These are phyloP conservation scores for Lepidurus couesii DNA, from an alignment of 1,140 invertebrate genomes.

Conservation along the genomic window DNA sequence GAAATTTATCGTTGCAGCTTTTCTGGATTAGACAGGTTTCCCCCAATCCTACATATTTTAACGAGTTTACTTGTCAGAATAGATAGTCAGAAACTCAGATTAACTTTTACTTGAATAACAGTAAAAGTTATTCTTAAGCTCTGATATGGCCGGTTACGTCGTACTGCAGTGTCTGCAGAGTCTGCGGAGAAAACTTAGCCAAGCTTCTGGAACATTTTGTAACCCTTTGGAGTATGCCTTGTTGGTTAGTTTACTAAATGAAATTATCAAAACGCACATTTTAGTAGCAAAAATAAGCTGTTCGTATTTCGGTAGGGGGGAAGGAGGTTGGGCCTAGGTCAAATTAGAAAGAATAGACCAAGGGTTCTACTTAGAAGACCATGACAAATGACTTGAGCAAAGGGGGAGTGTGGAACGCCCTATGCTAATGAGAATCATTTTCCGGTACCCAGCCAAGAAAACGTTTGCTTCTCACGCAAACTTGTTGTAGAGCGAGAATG, in stretches of 20 bases:
- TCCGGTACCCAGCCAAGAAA: conserved; percentile 20
- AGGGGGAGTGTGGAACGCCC: conserved; percentile 15
- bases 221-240: no score
- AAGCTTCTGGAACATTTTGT: no score
- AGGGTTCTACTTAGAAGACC: not conserved
- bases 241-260: not conserved
- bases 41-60: no score
- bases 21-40: no score
- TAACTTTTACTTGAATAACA: no score
- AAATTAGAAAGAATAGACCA: not conserved
- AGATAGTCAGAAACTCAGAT: no score
- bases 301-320: not conserved
- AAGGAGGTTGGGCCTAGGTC: not conserved
- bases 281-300: not conserved
- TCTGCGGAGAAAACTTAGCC: no score
- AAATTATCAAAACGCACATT: not conserved
- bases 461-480: conserved; percentile 21
- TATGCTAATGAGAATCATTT: conserved; percentile 20
- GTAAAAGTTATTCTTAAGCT: no score
- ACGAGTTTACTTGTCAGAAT: no score
- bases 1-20: no score
- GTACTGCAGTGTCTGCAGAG: no score
- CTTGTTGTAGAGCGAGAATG: not conserved
- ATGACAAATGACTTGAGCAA: conserved; percentile 15
- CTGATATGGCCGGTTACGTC: no score